Percentiles rank a stretch among this genome's conserved stretches.
phyloP scores from a whole-genome alignment of 2,888 invertebrate genomes.

The Phlogophora meticulosa region DNA sequence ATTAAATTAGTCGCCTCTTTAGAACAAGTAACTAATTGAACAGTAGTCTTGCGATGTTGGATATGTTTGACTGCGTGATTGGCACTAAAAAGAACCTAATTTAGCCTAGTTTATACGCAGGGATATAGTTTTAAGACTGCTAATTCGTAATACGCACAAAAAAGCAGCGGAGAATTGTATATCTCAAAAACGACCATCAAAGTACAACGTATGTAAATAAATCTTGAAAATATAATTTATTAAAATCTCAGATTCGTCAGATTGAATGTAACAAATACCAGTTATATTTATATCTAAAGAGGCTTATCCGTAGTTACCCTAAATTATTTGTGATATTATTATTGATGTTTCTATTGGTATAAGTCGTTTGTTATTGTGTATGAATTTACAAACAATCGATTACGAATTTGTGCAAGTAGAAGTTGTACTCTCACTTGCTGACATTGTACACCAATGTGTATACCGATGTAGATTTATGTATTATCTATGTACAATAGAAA shows the following conservation, averaged over 20 bases:
- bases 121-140: conserved; percentile 44
- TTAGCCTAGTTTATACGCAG: conserved; percentile 26
- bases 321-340: conserved; percentile 90
- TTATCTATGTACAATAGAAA: conserved; percentile 79
- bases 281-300: conserved; percentile 75
- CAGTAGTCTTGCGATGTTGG: conserved; percentile 36
- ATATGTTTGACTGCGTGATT: conserved; percentile 37
- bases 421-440: conserved; percentile 56
- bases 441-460: conserved; percentile 73
- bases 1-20: conserved; percentile 89
- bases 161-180: conserved; percentile 7
- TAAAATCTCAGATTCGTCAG: conserved; percentile 38
- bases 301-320: conserved; percentile 87
- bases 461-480: conserved; percentile 70
- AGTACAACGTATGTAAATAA: conserved; percentile 66
- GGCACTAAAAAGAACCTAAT: conserved; percentile 30
- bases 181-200: conserved; percentile 34
- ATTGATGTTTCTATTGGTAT: conserved; percentile 75
- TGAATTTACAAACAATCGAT: conserved; percentile 58
- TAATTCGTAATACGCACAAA: conserved; percentile 11
- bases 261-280: conserved; percentile 53
- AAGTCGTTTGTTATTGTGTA: conserved; percentile 61
- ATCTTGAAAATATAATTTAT: conserved; percentile 53
- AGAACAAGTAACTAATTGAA: conserved; percentile 62
- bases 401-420: conserved; percentile 51